These are phyloP conservation scores for Tethea ocularis DNA, from an alignment of 2,888 invertebrate species.

Conservation along the genomic window DNA sequence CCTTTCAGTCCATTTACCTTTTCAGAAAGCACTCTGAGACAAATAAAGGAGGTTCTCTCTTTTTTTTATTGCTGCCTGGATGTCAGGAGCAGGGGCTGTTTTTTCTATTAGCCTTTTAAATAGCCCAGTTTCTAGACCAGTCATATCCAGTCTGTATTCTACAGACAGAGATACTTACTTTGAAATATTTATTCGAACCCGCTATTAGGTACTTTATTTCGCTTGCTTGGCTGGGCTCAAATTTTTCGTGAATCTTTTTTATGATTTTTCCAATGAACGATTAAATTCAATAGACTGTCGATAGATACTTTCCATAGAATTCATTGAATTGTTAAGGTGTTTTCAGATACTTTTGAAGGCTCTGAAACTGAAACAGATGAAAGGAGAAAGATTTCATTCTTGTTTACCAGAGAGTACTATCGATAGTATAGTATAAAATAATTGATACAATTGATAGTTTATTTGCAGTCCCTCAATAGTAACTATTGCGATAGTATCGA, in stretches of 20 bases:
- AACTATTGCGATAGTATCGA: no score
- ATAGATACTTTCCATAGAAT: no score
- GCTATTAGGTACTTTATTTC: not conserved
- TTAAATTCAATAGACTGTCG: no score
- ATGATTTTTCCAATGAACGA: no score
- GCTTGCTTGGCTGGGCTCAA: not conserved
- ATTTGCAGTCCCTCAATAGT: no score
- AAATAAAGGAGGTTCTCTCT: slow-evolving; percentile 10
- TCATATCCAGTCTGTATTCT: not conserved
- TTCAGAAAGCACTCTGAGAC: slow-evolving; percentile 14
- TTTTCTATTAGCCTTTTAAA: slow-evolving; percentile 16
- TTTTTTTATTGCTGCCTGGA: slow-evolving; percentile 23
- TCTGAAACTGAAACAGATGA: no score
- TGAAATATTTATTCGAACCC: not conserved
- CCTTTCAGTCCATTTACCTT: slow-evolving; percentile 15
- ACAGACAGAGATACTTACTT: not conserved
- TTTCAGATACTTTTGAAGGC: no score
- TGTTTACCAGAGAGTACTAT: no score
- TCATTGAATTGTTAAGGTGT: no score
- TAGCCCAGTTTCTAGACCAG: not conserved
- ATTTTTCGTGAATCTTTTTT: not conserved
- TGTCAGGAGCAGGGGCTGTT: slow-evolving; percentile 25
- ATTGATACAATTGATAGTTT: no score
- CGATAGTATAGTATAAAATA: no score
- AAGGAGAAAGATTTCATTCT: no score